Evolutionary conservation across 2,797 vertebrate genomes (phyloP), one percentile per base, ranked within the genome.

Genomic region (Botia kubotai): DNA sequence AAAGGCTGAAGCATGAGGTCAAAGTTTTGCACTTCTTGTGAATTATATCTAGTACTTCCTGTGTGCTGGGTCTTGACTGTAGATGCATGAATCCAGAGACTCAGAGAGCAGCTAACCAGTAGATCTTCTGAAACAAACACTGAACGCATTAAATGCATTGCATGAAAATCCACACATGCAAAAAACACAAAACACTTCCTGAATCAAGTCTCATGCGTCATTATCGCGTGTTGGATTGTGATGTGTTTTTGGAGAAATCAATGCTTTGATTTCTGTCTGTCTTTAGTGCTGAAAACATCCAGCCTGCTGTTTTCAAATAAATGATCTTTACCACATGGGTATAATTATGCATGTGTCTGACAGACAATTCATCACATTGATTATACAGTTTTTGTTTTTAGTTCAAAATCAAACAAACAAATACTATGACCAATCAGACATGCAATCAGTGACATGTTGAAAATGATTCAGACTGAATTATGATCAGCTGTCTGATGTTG

Each of bases 151-250:
- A 12, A 4, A 66, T 19, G 8, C 0, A 14, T 14, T 23, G 11
- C 58, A 62, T 16, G 58, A 26, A 29, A 6, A 12, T 76, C 62
- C 11, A 29, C 12, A 48, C 23, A 7, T 48, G 33, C 33, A 33
- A 33, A 33, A 33, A 11, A 19, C 29, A 21, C 21, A 62, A 48
- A 50, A 74, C 39, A 62, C 21, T 73, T 73, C 55, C 71, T 17
- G 13, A 16, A 43, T n/a, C 55, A 36, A 33, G 33, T 33, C 33
- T 33, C n/a, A 68, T 57, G 50, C 43, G 50, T 57, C 6, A 21
- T 26, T 12, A 10, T 68, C 62, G 57, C 46, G 33, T 33, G 33
- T 3, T 33, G 33, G 3, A 33, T 33, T 5, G 33, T 33, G 4
- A 33, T 33, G 4, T 33, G 3, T 33, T 33, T 33, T 33, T 33